Percentiles rank a stretch among this genome's conserved stretches.
Evolutionary conservation across 2,888 invertebrate species (phyloP).

Genomic region (Hemistola chrysoprasaria): DNA sequence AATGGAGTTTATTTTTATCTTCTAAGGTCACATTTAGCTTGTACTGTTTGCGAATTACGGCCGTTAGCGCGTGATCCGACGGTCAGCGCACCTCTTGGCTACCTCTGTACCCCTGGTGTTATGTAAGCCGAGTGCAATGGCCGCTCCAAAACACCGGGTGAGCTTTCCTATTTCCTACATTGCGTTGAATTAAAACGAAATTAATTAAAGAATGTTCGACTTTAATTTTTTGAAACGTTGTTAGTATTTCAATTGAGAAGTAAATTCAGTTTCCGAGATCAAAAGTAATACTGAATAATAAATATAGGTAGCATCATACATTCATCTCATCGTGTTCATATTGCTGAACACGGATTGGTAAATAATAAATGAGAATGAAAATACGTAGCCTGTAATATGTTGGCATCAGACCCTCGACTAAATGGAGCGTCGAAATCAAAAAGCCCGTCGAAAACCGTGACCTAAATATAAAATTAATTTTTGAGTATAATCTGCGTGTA

Average conservation of each 20-base stretch:
- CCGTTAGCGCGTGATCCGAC: slow-evolving; percentile 32
- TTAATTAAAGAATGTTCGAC: neutral
- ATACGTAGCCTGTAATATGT: no score
- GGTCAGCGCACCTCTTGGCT: slow-evolving; percentile 61
- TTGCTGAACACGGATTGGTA: neutral
- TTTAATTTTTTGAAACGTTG: slow-evolving; percentile 39
- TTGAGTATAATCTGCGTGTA: slow-evolving; percentile 58
- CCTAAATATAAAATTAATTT: slow-evolving; percentile 57
- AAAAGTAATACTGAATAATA: no score
- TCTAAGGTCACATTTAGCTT: slow-evolving; percentile 52
- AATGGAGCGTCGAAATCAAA: slow-evolving; percentile 8
- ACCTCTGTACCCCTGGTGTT: slow-evolving; percentile 76
- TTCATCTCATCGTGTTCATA: no score
- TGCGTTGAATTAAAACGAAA: slow-evolving; percentile 34
- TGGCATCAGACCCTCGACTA: neutral
- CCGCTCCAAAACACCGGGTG: slow-evolving; percentile 64
- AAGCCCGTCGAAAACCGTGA: slow-evolving; percentile 32
- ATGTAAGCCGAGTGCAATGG: slow-evolving; percentile 78
- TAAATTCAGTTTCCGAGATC: no score
- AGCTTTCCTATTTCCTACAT: slow-evolving; percentile 50
- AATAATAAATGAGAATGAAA: slow-evolving; percentile 1
- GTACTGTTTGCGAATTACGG: slow-evolving; percentile 40
- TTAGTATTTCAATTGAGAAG: neutral
- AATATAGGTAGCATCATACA: no score
- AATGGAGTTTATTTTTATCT: slow-evolving; percentile 47